phyloP scores from a whole-genome alignment of 2,888 invertebrate species.

The Xylota sylvarum region DNA sequence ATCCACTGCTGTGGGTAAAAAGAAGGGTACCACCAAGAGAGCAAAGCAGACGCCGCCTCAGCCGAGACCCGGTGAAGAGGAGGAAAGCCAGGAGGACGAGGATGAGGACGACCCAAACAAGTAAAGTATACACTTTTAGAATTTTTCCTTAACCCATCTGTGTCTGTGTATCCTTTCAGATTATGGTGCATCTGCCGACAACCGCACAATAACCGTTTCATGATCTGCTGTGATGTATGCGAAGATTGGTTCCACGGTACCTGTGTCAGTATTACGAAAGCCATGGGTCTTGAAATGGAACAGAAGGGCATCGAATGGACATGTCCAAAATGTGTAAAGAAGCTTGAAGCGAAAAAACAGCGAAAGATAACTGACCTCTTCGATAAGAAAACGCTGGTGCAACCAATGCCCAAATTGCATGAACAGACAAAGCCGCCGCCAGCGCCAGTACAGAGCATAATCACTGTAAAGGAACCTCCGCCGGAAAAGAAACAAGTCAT shows the following conservation, averaged over 20 bases:
- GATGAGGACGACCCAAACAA: slow-evolving; percentile 97
- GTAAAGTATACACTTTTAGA: slow-evolving; percentile 81
- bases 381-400: slow-evolving; percentile 55
- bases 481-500: slow-evolving; percentile 58
- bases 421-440: slow-evolving; percentile 8
- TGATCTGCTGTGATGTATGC: slow-evolving; percentile 98
- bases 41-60: slow-evolving; percentile 79
- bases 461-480: slow-evolving; percentile 20
- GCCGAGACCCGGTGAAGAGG: slow-evolving; percentile 33
- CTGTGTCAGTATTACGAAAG: slow-evolving; percentile 96
- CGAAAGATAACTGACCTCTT: slow-evolving; percentile 79
- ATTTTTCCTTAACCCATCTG: slow-evolving; percentile 3
- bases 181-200: slow-evolving; percentile 98
- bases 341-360: slow-evolving; percentile 79
- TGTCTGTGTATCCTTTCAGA: slow-evolving; percentile 83
- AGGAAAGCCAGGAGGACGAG: slow-evolving; percentile 84
- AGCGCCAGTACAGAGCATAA: not conserved
- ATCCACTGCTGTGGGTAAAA: slow-evolving; percentile 77
- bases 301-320: slow-evolving; percentile 94
- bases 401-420: slow-evolving; percentile 47
- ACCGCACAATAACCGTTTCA: slow-evolving; percentile 97
- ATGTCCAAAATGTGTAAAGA: slow-evolving; percentile 91
- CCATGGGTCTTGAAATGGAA: slow-evolving; percentile 97
- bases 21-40: slow-evolving; percentile 52
- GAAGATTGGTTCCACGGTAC: slow-evolving; percentile 99